phyloP scores from a whole-genome alignment of 1,140 invertebrate species.

The Neotoxoptera formosana region DNA sequence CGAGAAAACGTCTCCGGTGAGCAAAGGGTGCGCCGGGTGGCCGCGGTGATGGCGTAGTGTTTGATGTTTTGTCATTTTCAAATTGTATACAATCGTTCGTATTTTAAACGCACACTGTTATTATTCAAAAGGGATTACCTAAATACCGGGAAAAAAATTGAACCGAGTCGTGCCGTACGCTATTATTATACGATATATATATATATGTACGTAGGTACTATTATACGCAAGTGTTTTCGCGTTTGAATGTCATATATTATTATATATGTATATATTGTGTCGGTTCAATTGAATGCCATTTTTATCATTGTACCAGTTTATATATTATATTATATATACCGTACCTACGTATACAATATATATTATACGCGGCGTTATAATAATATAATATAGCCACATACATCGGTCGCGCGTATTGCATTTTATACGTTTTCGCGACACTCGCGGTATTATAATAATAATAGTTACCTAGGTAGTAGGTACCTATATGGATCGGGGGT shows the following conservation, averaged over 20 bases:
- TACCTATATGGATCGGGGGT: neutral
- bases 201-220: neutral
- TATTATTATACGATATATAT: too few species aligned
- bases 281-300: slow-evolving; percentile 10
- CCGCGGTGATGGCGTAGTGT: neutral
- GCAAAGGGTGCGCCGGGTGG: neutral
- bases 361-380: neutral
- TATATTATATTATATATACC: neutral
- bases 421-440: neutral
- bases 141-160: neutral
- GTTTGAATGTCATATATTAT: slow-evolving; percentile 11
- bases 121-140: slow-evolving; percentile 45
- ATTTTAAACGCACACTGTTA: slow-evolving; percentile 14
- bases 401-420: neutral
- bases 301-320: neutral
- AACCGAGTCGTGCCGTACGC: neutral
- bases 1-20: neutral
- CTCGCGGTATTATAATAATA: neutral
- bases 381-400: neutral
- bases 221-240: slow-evolving; percentile 26
- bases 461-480: too few species aligned
- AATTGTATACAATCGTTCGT: slow-evolving; percentile 27
- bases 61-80: slow-evolving; percentile 33
- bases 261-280: too few species aligned
- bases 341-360: too few species aligned